These are phyloP conservation scores for Steinernema hermaphroditum DNA, from an alignment of 2,888 invertebrate species.

Conservation along the genomic window DNA sequence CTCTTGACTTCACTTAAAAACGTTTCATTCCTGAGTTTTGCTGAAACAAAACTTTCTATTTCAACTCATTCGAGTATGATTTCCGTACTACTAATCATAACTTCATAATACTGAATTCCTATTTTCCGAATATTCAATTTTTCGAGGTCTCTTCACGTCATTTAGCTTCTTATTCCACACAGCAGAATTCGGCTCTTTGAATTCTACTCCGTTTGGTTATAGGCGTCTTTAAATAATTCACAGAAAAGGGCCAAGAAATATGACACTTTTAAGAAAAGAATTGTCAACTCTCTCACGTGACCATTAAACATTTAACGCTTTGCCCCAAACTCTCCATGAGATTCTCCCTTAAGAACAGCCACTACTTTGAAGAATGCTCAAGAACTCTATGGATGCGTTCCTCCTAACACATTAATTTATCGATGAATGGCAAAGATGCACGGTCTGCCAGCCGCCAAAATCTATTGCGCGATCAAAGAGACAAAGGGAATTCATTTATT, in stretches of 20 bases:
- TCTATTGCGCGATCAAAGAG: conserved; percentile 2
- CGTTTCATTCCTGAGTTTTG: too few species aligned
- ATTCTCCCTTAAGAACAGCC: not conserved
- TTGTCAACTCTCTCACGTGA: conserved; percentile 1
- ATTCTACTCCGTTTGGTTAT: not conserved
- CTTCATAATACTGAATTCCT: too few species aligned
- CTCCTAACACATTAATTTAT: not conserved
- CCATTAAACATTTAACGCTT: conserved; percentile 4
- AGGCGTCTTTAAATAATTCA: not conserved
- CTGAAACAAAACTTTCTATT: too few species aligned
- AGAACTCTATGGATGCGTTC: too few species aligned
- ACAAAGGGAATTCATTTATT: conserved; percentile 5
- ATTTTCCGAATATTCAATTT: too few species aligned
- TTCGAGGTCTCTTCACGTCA: too few species aligned
- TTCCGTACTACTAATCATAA: too few species aligned
- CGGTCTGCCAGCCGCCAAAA: not conserved
- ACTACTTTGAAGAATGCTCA: not conserved
- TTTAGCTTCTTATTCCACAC: too few species aligned
- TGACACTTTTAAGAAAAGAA: conserved; percentile 25
- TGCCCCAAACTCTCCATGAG: not conserved
- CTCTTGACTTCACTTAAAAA: too few species aligned
- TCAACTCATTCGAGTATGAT: too few species aligned
- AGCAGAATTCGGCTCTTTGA: not conserved
- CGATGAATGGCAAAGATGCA: conserved; percentile 4
- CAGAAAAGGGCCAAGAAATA: not conserved